Conservation (phyloP, 2,888 invertebrate species). For the Galeopsomyia nigrocyanea region DNA sequence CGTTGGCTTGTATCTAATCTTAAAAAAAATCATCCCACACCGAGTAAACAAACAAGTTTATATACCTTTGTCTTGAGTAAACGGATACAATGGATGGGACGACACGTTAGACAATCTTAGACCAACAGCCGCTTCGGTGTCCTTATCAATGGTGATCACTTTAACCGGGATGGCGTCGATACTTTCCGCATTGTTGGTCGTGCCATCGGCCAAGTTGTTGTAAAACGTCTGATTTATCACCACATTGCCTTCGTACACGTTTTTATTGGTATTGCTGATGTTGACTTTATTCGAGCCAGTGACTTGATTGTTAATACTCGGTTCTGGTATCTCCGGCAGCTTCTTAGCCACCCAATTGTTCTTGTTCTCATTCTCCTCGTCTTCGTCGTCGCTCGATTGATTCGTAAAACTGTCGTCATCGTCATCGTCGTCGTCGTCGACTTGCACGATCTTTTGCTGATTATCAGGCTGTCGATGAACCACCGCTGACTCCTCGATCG, state of each 20-base stretch:
- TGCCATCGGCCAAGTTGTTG: constrained; percentile 80
- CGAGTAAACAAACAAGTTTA: neutral
- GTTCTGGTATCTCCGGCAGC: too few relatives aligned
- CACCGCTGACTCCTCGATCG: neutral
- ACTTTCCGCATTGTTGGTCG: neutral
- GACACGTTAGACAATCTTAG: constrained; percentile 12
- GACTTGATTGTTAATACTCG: too few relatives aligned
- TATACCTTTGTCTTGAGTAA: constrained; percentile 9
- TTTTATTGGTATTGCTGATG: constrained; percentile 78
- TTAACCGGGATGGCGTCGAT: neutral
- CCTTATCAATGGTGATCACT: too few relatives aligned
- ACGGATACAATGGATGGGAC: constrained; percentile 10
- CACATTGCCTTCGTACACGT: constrained; percentile 83
- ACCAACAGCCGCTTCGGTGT: neutral
- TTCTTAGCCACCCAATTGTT: too few relatives aligned
- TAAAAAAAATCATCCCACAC: too few relatives aligned
- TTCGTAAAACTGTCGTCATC: neutral
- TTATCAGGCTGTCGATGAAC: neutral
- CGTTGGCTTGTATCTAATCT: too few relatives aligned
- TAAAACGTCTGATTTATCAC: constrained; percentile 84
- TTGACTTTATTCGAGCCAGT: constrained; percentile 66
- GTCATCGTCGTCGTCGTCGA: neutral
- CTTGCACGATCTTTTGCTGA: too few relatives aligned
- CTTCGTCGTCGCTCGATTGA: constrained; percentile 2
- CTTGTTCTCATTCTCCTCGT: neutral